Conservation (phyloP, 2,888 invertebrate species). For the Allophyes oxyacanthae region DNA sequence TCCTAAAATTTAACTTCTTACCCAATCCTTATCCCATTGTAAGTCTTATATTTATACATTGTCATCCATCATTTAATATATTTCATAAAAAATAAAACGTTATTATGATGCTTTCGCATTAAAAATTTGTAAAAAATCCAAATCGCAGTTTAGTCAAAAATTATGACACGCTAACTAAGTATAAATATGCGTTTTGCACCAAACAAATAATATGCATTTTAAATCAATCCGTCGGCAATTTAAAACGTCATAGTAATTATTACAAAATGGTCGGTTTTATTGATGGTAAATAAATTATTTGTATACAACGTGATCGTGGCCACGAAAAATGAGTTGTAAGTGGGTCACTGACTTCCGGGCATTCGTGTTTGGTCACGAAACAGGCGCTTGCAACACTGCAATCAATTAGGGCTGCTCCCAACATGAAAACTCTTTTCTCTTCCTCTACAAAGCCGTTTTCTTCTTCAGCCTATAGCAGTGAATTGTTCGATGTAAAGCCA, state of each 20-base stretch:
- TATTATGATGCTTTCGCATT: no score
- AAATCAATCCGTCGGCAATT: conserved; percentile 10
- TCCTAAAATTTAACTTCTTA: no score
- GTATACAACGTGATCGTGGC: conserved; percentile 67
- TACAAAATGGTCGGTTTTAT: conserved; percentile 47
- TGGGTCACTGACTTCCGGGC: conserved; percentile 82
- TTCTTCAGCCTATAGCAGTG: no score
- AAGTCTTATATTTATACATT: no score
- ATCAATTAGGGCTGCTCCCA: conserved; percentile 42
- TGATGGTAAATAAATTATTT: conserved; percentile 54
- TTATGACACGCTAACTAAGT: conserved; percentile 15
- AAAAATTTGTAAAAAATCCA: no score
- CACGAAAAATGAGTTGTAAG: conserved; percentile 78
- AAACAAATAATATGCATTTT: conserved; percentile 33
- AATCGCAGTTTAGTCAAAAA: neutral
- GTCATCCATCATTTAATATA: no score
- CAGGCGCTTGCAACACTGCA: conserved; percentile 70
- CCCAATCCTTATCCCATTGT: no score
- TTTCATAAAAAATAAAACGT: no score
- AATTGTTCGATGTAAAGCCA: no score
- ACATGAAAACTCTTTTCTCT: neutral
- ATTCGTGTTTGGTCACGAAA: conserved; percentile 81
- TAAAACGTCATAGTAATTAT: conserved; percentile 29
- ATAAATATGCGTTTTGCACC: conserved; percentile 14
- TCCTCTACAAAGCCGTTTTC: no score